Conservation (phyloP, 2,113 vertebrate genomes). For the Sinocyclocheilus grahami region DNA sequence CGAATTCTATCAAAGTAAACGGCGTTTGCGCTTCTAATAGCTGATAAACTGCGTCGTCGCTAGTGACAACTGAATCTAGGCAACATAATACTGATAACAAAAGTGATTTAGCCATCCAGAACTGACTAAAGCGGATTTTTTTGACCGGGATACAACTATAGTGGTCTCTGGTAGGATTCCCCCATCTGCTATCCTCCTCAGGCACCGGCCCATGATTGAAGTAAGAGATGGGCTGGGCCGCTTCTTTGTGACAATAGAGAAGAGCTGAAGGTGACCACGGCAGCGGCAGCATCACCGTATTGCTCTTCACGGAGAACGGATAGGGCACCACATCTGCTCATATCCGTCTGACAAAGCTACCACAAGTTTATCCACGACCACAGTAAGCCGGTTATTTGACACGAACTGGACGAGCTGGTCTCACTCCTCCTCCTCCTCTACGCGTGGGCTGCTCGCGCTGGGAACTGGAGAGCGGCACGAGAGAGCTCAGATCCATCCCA, state of each 20-base stretch:
- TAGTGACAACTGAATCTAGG: neutral
- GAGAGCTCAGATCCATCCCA: neutral
- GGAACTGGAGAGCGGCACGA: neutral
- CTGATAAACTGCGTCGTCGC: neutral
- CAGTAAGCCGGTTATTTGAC: neutral
- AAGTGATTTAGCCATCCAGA: neutral
- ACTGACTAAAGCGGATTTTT: neutral
- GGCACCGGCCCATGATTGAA: constrained; percentile 57
- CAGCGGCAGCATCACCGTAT: constrained; percentile 26
- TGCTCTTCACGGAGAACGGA: neutral
- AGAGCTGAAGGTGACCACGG: constrained; percentile 52
- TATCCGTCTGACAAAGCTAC: neutral
- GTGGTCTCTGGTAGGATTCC: neutral
- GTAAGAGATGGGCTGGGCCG: constrained; percentile 73
- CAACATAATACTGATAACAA: neutral
- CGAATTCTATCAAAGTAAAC: neutral
- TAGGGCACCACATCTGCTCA: neutral
- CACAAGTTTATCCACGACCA: neutral
- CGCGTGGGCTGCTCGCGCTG: constrained; percentile 39
- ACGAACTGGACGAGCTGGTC: neutral
- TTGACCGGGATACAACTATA: neutral
- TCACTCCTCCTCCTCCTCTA: constrained; percentile 11
- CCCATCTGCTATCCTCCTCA: neutral
- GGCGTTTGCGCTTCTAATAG: neutral
- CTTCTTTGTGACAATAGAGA: constrained; percentile 56